phyloP scores from a whole-genome alignment of 1,140 invertebrate species.

The Diorhabda carinulata region DNA sequence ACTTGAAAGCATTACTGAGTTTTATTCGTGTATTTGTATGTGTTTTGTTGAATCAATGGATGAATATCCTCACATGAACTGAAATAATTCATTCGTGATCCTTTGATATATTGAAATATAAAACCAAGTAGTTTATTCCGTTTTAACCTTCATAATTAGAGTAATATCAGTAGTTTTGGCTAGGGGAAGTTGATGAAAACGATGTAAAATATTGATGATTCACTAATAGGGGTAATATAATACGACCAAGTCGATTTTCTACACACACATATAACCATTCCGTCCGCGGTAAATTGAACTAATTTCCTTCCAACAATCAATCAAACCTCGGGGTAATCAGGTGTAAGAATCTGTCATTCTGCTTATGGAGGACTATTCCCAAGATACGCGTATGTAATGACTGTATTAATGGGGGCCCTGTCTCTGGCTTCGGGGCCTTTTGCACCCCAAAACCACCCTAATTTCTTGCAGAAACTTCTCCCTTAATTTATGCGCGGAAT shows the following conservation, averaged over 20 bases:
- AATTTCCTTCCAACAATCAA: constrained; percentile 33
- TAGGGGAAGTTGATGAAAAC: no score
- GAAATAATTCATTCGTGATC: no score
- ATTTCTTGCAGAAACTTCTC: constrained; percentile 43
- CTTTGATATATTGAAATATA: no score
- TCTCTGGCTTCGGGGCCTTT: constrained; percentile 4
- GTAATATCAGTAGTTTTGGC: no score
- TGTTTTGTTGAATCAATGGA: no score
- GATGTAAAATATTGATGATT: no score
- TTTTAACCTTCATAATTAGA: no score
- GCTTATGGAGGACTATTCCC: constrained; percentile 14
- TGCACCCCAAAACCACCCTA: constrained; percentile 25
- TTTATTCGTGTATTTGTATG: no score
- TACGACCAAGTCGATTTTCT: neutral
- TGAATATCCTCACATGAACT: no score
- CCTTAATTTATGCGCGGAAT: constrained; percentile 42
- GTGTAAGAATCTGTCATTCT: constrained; percentile 30
- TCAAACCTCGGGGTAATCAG: constrained; percentile 33
- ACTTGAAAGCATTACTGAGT: no score
- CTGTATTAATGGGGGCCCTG: constrained; percentile 38
- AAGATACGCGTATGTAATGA: constrained; percentile 34
- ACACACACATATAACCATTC: neutral
- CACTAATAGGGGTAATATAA: neutral
- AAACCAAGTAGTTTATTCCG: no score
- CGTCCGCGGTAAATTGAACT: constrained; percentile 23